Evolutionary conservation across 2,888 invertebrate genomes (phyloP).

Genomic region (Cryptocephalus moraei): DNA sequence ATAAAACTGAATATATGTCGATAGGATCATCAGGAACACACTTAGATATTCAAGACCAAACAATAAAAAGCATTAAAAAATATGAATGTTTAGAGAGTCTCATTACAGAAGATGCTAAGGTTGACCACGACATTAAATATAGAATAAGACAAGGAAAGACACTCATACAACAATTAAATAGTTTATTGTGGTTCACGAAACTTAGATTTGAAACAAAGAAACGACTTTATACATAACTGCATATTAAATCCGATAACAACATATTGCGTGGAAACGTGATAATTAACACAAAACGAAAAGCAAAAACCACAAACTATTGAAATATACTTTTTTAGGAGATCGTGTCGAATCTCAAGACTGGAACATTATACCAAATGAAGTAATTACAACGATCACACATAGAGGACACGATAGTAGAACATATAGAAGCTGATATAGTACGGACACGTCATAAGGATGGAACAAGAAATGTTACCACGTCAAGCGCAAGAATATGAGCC

Average conservation of each 20-base stretch:
- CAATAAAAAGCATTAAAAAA: too few species aligned
- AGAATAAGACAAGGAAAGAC: too few species aligned
- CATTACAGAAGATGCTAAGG: too few species aligned
- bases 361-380: too few species aligned
- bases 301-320: neutral
- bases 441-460: neutral
- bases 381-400: too few species aligned
- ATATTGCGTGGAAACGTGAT: neutral
- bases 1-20: neutral
- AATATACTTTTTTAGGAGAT: neutral
- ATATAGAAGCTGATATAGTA: neutral
- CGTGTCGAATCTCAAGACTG: too few species aligned
- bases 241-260: conserved; percentile 1
- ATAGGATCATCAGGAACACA: neutral
- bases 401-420: too few species aligned
- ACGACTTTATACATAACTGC: neutral
- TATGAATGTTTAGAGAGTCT: too few species aligned
- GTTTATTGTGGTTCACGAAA: too few species aligned
- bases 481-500: neutral
- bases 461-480: neutral
- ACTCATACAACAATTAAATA: too few species aligned
- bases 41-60: too few species aligned
- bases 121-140: neutral
- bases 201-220: too few species aligned
- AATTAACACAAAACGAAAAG: neutral